These are phyloP conservation scores for Acropternis orthonyx DNA, from an alignment of 2,797 vertebrate genomes.

Conservation along the genomic window DNA sequence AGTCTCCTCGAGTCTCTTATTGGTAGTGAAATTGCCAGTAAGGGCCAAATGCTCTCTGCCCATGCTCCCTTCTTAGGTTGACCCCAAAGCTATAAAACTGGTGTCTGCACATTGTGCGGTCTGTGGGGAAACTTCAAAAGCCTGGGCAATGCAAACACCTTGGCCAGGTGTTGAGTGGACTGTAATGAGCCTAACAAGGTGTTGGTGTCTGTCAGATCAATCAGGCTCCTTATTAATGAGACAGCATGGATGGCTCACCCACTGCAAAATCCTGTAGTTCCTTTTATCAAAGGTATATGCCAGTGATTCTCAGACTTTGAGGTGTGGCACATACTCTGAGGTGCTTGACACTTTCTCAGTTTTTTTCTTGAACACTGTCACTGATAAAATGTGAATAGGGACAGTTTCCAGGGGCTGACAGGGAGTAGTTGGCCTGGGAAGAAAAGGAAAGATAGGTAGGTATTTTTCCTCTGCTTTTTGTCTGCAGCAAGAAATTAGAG, in stretches of 20 bases:
- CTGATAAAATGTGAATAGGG: background rate
- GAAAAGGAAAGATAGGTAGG: background rate
- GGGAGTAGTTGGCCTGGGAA: background rate
- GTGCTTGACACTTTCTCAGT: background rate
- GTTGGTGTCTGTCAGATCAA: background rate
- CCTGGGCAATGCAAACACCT: background rate
- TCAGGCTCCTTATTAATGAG: background rate
- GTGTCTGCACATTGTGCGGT: background rate
- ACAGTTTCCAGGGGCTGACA: background rate
- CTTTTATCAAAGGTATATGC: background rate
- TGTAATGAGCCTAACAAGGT: background rate
- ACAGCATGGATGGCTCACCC: background rate
- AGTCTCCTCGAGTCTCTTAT: background rate
- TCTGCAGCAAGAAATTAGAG: background rate
- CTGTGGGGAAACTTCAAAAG: background rate
- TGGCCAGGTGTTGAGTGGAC: background rate
- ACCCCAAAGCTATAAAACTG: background rate
- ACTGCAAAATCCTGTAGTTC: background rate
- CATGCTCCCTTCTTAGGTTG: accelerated
- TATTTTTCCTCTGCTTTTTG: background rate
- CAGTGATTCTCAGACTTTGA: background rate
- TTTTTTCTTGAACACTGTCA: background rate
- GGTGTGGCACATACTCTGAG: background rate
- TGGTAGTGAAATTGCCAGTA: background rate
- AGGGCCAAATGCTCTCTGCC: background rate